phyloP scores from a whole-genome alignment of 2,888 invertebrate genomes.

The Norana najaformis region DNA sequence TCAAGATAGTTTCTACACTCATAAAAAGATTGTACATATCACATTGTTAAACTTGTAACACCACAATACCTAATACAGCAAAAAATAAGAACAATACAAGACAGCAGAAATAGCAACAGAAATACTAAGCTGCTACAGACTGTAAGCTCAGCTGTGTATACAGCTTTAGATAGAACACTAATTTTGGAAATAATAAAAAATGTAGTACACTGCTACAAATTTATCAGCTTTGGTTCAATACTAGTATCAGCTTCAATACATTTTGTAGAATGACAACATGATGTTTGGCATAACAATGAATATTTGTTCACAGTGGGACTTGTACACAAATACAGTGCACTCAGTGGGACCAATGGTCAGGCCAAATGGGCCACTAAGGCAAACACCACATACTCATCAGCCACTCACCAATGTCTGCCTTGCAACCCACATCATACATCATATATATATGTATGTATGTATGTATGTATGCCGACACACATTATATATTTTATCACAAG shows the following conservation, averaged over 20 bases:
- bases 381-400: conserved; percentile 1
- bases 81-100: neutral
- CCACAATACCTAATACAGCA: neutral
- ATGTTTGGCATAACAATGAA: neutral
- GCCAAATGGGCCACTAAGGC: neutral
- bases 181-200: too few relatives aligned
- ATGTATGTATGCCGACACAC: neutral
- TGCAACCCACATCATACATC: neutral
- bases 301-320: neutral
- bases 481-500: too few relatives aligned
- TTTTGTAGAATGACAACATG: neutral
- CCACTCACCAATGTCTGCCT: conserved; percentile 2
- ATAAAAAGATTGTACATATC: neutral
- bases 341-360: neutral
- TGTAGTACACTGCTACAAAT: neutral
- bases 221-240: neutral
- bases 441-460: too few relatives aligned
- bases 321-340: neutral
- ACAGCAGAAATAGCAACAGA: neutral
- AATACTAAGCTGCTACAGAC: neutral
- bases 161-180: neutral
- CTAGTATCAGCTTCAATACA: neutral
- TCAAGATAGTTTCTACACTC: neutral
- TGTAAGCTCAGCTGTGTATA: neutral
- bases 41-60: neutral